Evolutionary conservation across 2,113 vertebrate species (phyloP), one percentile per base, ranked within the genome.

Genomic region (Lucifuga dentata): DNA sequence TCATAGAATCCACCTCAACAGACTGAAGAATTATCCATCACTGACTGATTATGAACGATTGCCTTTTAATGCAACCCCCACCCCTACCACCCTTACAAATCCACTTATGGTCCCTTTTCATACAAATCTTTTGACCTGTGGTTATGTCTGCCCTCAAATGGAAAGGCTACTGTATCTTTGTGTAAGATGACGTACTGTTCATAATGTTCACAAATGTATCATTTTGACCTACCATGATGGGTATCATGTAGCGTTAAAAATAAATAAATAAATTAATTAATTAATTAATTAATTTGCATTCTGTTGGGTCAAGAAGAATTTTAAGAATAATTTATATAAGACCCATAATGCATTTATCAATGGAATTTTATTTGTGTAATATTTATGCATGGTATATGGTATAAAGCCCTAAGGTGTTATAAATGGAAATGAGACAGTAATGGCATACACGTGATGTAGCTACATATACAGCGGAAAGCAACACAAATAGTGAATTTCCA

Each of bases 141-240:
- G n/a, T n/a, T n/a, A n/a, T n/a, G n/a, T n/a, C n/a, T n/a, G n/a
- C n/a, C n/a, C n/a, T n/a, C n/a, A n/a, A n/a, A n/a, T n/a, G n/a
- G n/a, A n/a, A n/a, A n/a, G n/a, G n/a, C n/a, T n/a, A n/a, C n/a
- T n/a, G n/a, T n/a, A n/a, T n/a, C n/a, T n/a, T n/a, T n/a, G n/a
- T n/a, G n/a, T n/a, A 29, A 29, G 3, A 29, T 29, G 1, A 23
- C 12, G 16, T 1, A 45, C 20, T 24, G 40, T 11, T 51, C 5
- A 15, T 38, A 3, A 20, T 39, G 53, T 50, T 62, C 11, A 33
- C 49, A 32, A 60, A 17, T 21, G 49, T 38, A 20, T 32, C 44
- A 46, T 16, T 45, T 11, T 13, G 8, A 38, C 11, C 1, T 44
- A 17, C 20, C n/a, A 45, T 21, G 44, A n/a, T 38, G 3, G 2